Evolutionary conservation across 2,113 vertebrate genomes (phyloP).

Genomic region (Diglossa brunneiventris): DNA sequence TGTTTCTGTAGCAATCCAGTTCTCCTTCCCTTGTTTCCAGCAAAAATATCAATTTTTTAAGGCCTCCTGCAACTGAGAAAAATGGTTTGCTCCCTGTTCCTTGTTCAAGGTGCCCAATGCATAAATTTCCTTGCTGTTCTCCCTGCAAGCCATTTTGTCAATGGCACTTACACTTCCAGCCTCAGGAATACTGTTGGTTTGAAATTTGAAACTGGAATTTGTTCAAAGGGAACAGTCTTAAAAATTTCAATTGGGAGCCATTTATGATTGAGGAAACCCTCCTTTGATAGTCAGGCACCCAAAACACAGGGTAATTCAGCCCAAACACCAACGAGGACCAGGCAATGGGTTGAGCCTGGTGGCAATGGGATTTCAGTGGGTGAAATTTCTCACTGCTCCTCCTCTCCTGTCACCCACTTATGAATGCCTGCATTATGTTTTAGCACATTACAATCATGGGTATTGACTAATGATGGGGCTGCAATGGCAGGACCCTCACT

Average conservation of each 20-base stretch:
- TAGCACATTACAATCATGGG: background rate
- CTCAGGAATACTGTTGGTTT: background rate
- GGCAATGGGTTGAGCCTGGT: background rate
- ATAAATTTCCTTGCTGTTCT: background rate
- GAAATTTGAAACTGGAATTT: background rate
- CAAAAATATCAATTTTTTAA: background rate
- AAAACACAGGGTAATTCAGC: background rate
- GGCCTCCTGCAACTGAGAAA: background rate
- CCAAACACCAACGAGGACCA: background rate
- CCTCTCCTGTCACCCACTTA: background rate
- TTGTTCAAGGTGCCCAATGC: background rate
- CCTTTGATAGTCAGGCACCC: background rate
- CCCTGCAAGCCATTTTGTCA: background rate
- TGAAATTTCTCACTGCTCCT: background rate
- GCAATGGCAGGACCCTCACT: background rate
- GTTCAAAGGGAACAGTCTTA: background rate
- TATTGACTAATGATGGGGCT: rapidly evolving
- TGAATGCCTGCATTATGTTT: background rate
- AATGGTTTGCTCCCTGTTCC: background rate
- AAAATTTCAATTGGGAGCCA: background rate
- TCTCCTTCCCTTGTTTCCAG: background rate
- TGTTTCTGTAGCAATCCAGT: background rate
- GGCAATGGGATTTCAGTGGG: background rate
- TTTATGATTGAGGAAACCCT: background rate
- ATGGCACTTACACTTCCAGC: background rate